A percentile compares a stretch with the other conserved stretches of the same genome.
Evolutionary conservation across 2,113 vertebrate genomes (phyloP).

Genomic region (Pongo abelii): DNA sequence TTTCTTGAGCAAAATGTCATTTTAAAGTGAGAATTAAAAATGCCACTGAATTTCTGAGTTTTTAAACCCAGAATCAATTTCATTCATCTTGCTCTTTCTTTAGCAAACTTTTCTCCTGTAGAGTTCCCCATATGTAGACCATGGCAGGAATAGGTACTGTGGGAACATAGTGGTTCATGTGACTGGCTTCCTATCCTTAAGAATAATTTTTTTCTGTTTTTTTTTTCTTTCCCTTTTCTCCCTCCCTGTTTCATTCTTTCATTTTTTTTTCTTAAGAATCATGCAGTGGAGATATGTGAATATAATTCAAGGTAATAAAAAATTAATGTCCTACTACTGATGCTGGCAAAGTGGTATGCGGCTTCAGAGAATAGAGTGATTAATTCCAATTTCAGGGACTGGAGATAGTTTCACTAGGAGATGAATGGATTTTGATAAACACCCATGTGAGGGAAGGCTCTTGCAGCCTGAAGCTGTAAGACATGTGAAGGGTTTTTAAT

Average conservation of each 20-base stretch:
- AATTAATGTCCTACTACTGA: neutral
- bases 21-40: conserved; percentile 8
- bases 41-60: neutral
- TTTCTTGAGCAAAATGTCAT: neutral
- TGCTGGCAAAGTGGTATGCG: neutral
- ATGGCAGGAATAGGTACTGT: too few relatives aligned
- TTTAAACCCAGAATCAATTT: conserved; percentile 17
- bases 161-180: neutral
- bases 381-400: neutral
- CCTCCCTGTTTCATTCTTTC: neutral
- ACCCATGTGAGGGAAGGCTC: neutral
- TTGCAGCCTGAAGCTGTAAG: neutral
- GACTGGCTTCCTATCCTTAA: neutral
- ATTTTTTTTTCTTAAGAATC: neutral
- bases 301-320: neutral
- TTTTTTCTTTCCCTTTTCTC: neutral
- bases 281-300: neutral
- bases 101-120: neutral
- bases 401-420: neutral
- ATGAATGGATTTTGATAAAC: neutral
- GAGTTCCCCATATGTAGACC: neutral
- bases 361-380: neutral
- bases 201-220: neutral
- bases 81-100: neutral
- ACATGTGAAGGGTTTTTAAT: neutral